phyloP scores from a whole-genome alignment of 2,797 vertebrate genomes.

The Enteromius unitaeniatus region DNA sequence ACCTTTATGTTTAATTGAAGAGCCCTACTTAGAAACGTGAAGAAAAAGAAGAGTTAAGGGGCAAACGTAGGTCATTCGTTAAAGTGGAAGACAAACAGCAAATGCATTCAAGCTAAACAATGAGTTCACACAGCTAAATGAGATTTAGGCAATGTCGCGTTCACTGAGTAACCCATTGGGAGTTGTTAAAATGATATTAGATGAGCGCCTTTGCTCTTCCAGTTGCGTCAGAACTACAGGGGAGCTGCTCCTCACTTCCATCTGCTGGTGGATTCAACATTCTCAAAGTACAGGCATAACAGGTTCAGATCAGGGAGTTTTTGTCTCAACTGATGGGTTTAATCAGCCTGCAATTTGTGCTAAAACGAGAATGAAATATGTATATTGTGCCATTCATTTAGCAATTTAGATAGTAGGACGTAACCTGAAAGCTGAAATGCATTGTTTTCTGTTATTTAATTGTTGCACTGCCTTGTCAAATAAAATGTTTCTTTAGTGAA shows the following conservation, averaged over 20 bases:
- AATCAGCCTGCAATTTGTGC: not conserved
- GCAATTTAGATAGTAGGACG: not conserved
- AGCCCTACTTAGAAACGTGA: not conserved
- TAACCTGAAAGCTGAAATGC: not conserved
- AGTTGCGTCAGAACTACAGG: slow-evolving; percentile 39
- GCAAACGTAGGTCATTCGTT: not conserved
- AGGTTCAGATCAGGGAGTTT: slow-evolving; percentile 24
- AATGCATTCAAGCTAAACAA: slow-evolving; percentile 47
- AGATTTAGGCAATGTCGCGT: slow-evolving; percentile 20
- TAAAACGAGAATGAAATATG: not conserved
- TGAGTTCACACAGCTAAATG: slow-evolving; percentile 34
- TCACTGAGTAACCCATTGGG: slow-evolving; percentile 37
- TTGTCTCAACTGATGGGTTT: not conserved
- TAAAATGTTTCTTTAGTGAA: not conserved
- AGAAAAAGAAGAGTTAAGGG: slow-evolving; percentile 18
- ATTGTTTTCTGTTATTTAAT: not conserved
- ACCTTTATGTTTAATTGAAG: slow-evolving; percentile 23
- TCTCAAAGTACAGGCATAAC: slow-evolving; percentile 13
- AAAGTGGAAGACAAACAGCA: slow-evolving; percentile 17
- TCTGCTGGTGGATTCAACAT: slow-evolving; percentile 42
- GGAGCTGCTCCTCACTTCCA: slow-evolving; percentile 43
- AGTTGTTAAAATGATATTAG: slow-evolving; percentile 55
- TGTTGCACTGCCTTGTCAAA: not conserved
- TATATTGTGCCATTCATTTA: not conserved
- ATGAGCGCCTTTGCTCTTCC: slow-evolving; percentile 53